Conservation (phyloP, 2,797 vertebrate genomes). For the Gorsachius magnificus region DNA sequence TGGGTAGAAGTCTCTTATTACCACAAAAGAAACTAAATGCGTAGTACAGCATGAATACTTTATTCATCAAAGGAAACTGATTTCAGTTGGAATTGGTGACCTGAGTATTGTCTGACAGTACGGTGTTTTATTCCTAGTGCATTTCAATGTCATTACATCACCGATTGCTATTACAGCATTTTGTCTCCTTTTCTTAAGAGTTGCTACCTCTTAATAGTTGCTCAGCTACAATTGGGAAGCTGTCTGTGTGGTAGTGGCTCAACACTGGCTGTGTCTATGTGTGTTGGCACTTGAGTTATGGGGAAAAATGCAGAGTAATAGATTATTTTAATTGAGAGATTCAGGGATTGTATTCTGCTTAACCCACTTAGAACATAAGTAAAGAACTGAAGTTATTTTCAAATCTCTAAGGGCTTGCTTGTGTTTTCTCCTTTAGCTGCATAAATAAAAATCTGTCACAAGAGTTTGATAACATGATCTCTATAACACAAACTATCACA, state of each 20-base stretch:
- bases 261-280: neutral
- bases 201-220: neutral
- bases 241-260: neutral
- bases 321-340: neutral
- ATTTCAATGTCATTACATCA: neutral
- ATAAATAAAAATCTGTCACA: neutral
- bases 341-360: neutral
- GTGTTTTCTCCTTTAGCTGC: neutral
- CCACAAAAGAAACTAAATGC: neutral
- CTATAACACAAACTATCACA: neutral
- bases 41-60: neutral
- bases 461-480: neutral
- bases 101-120: neutral
- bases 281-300: neutral
- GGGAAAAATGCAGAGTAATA: neutral
- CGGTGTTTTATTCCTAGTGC: neutral
- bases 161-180: neutral
- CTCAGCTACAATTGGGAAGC: neutral
- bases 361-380: neutral
- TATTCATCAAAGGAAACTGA: neutral
- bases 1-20: neutral
- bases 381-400: neutral
- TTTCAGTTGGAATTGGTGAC: neutral
- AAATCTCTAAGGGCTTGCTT: neutral
- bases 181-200: neutral